Evolutionary conservation across 2,113 vertebrate species (phyloP).

Genomic region (Mirza zaza): DNA sequence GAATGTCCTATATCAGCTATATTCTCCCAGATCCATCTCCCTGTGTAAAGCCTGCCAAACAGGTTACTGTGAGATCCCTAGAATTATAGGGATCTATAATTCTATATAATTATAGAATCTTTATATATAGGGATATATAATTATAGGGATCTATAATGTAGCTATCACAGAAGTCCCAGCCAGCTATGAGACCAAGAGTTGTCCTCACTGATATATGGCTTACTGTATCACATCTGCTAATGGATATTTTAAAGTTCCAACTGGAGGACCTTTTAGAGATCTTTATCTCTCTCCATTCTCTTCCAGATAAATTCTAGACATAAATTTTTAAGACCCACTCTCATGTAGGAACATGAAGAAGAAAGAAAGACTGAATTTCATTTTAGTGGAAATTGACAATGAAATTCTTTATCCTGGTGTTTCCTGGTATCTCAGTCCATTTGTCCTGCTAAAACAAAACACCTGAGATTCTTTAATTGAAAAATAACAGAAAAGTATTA

Average conservation of each 20-base stretch:
- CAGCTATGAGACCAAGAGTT: background rate
- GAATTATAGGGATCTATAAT: background rate
- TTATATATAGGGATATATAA: too few relatives aligned
- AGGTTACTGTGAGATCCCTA: background rate
- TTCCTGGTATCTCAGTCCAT: background rate
- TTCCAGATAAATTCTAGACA: conserved; percentile 5
- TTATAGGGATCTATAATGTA: too few relatives aligned
- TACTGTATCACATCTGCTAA: background rate
- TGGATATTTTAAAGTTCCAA: background rate
- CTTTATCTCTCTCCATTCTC: background rate
- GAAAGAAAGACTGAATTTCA: background rate
- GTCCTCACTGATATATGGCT: background rate
- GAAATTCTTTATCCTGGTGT: background rate
- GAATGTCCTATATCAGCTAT: too few relatives aligned
- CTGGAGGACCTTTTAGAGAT: background rate
- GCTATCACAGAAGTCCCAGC: background rate
- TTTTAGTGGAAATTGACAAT: conserved; percentile 18
- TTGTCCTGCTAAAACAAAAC: background rate
- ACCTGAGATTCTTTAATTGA: background rate
- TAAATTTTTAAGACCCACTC: background rate
- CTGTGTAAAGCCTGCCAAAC: background rate
- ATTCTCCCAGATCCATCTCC: background rate
- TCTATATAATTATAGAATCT: too few relatives aligned
- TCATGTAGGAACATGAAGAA: background rate
- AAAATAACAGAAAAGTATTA: background rate